phyloP scores from a whole-genome alignment of 2,888 invertebrate genomes.

The Archips xylosteana region DNA sequence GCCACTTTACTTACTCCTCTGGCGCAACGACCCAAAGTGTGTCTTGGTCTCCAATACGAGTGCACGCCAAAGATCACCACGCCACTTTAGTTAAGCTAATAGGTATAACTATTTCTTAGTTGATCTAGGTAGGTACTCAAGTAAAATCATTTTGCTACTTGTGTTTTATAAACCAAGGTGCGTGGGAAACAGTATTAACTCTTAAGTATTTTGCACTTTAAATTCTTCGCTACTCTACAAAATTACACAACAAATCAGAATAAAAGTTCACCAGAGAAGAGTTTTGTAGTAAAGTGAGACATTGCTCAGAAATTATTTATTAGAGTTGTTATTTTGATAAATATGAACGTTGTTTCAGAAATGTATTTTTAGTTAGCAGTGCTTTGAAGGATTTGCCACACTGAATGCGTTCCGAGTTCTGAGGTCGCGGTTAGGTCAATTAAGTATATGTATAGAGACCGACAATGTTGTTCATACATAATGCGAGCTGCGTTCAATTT shows the following conservation, averaged over 20 bases:
- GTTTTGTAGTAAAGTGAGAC: conserved; percentile 12
- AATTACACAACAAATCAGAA: conserved; percentile 28
- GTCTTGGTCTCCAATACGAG: background rate
- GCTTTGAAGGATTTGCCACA: too few relatives aligned
- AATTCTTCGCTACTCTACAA: conserved; percentile 13
- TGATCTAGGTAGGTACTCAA: background rate
- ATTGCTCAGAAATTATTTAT: conserved; percentile 24
- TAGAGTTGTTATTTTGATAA: conserved; percentile 10
- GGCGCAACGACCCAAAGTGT: too few relatives aligned
- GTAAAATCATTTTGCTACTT: background rate
- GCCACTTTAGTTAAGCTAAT: background rate
- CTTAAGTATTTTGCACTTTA: conserved; percentile 5
- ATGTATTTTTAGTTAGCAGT: conserved; percentile 6
- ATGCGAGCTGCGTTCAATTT: too few relatives aligned
- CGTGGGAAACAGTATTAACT: background rate
- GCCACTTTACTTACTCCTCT: background rate
- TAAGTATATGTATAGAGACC: too few relatives aligned
- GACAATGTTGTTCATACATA: too few relatives aligned
- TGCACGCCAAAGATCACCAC: too few relatives aligned
- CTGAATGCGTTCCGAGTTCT: too few relatives aligned
- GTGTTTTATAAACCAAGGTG: background rate
- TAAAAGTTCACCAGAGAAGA: conserved; percentile 14
- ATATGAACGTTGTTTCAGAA: conserved; percentile 6
- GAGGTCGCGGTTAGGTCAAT: too few relatives aligned
- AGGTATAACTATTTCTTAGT: too few relatives aligned